Conservation (phyloP, 2,888 invertebrate species). For the Tethea ocularis region DNA sequence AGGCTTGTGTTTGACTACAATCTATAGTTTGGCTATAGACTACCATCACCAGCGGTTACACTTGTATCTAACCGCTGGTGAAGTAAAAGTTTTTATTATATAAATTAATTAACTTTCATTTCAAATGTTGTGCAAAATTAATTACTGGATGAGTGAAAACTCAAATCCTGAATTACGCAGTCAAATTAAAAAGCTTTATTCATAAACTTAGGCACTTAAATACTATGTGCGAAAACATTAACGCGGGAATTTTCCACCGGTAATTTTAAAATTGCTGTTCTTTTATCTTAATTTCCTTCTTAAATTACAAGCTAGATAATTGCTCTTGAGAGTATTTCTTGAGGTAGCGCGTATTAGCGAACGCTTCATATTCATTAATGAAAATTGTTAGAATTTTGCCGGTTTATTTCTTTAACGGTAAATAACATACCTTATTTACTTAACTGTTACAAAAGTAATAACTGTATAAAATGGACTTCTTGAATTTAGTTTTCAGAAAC, state of each 20-base stretch:
- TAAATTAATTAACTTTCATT: not conserved
- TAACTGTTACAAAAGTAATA: too few species aligned
- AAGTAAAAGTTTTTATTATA: too few species aligned
- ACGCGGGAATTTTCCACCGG: slow-evolving; percentile 14
- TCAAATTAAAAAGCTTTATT: slow-evolving; percentile 13
- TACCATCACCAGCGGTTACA: too few species aligned
- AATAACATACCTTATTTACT: not conserved
- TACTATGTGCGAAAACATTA: slow-evolving; percentile 10
- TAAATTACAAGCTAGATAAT: slow-evolving; percentile 23
- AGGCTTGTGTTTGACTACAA: too few species aligned
- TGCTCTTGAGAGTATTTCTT: slow-evolving; percentile 18
- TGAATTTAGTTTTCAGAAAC: too few species aligned
- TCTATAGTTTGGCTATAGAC: too few species aligned
- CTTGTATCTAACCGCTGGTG: too few species aligned
- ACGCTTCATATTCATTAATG: slow-evolving; percentile 25
- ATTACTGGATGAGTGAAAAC: not conserved
- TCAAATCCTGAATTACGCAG: slow-evolving; percentile 5
- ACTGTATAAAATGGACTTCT: too few species aligned
- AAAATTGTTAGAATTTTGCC: slow-evolving; percentile 18
- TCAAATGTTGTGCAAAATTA: not conserved
- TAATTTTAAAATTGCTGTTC: slow-evolving; percentile 17
- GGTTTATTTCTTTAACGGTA: not conserved
- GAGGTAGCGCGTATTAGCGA: slow-evolving; percentile 12
- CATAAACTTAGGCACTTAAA: slow-evolving; percentile 16
- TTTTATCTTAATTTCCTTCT: slow-evolving; percentile 24